Conservation (phyloP, 1,140 invertebrate species). For the Euglossa dilemma region DNA sequence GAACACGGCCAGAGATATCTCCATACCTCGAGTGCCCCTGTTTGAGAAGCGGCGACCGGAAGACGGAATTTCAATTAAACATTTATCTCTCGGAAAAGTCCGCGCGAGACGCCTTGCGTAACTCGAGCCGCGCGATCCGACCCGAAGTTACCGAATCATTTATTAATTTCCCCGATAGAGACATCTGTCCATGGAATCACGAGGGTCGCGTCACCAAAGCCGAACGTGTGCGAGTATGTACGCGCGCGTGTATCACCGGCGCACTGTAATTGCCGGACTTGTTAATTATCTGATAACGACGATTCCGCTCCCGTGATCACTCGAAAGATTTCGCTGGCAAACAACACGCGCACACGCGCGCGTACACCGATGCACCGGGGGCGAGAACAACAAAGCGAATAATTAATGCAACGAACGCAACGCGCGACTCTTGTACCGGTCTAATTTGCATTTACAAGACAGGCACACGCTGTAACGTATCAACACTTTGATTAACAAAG, state of each 20-base stretch:
- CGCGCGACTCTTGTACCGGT: constrained; percentile 14
- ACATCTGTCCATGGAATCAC: constrained; percentile 10
- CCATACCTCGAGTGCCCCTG: constrained; percentile 39
- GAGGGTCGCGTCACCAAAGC: neutral
- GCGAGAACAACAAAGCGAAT: constrained; percentile 44
- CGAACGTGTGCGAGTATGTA: too few relatives aligned
- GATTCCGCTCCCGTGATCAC: constrained; percentile 31
- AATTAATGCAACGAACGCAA: constrained; percentile 52
- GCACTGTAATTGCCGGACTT: constrained; percentile 59
- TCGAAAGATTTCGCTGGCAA: constrained; percentile 41
- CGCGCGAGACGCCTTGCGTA: constrained; percentile 40
- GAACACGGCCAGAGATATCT: constrained; percentile 24
- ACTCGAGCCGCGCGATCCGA: constrained; percentile 25
- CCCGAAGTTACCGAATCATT: constrained; percentile 55
- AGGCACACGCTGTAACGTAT: constrained; percentile 10
- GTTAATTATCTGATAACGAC: constrained; percentile 66
- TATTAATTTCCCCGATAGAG: constrained; percentile 58
- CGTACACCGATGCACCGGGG: neutral
- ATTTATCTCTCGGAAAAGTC: constrained; percentile 55
- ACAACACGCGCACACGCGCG: neutral
- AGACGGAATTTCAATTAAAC: constrained; percentile 68
- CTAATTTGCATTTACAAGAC: constrained; percentile 52
- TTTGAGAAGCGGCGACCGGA: constrained; percentile 26
- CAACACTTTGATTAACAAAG: constrained; percentile 43
- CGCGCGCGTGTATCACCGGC: too few relatives aligned